Evolutionary conservation across 2,113 vertebrate genomes (phyloP).

Genomic region (Fulica atra): DNA sequence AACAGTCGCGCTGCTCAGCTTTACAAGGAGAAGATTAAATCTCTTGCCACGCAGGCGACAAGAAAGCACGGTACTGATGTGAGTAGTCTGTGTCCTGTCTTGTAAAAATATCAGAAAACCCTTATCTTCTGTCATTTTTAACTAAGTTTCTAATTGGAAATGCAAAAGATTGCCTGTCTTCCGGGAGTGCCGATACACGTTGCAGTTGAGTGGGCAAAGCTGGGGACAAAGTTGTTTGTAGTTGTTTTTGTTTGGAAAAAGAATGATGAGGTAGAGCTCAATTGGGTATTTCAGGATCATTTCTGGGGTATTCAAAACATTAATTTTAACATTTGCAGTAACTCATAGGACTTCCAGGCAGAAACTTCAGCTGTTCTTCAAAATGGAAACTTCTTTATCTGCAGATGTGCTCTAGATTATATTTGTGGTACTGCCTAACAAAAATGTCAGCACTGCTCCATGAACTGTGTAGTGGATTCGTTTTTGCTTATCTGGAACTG

Average conservation of each 20-base stretch:
- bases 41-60: constrained; percentile 85
- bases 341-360: not conserved
- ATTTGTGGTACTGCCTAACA: not conserved
- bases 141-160: not conserved
- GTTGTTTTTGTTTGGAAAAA: not conserved
- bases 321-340: not conserved
- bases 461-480: not conserved
- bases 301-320: not conserved
- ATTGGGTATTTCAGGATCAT: not conserved
- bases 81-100: not conserved
- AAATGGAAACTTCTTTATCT: not conserved
- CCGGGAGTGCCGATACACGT: not conserved
- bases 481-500: not conserved
- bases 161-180: not conserved
- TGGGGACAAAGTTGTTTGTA: not conserved
- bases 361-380: not conserved
- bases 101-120: not conserved
- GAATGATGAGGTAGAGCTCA: not conserved
- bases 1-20: constrained; percentile 88
- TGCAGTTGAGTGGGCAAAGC: not conserved
- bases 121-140: not conserved
- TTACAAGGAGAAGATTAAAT: constrained; percentile 89
- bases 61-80: constrained; percentile 90
- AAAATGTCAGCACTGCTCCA: not conserved
- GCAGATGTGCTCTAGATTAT: not conserved